Evolutionary conservation across 2,113 vertebrate species (phyloP), one percentile per base, ranked within the genome.

Genomic region (Irena cyanogastra): DNA sequence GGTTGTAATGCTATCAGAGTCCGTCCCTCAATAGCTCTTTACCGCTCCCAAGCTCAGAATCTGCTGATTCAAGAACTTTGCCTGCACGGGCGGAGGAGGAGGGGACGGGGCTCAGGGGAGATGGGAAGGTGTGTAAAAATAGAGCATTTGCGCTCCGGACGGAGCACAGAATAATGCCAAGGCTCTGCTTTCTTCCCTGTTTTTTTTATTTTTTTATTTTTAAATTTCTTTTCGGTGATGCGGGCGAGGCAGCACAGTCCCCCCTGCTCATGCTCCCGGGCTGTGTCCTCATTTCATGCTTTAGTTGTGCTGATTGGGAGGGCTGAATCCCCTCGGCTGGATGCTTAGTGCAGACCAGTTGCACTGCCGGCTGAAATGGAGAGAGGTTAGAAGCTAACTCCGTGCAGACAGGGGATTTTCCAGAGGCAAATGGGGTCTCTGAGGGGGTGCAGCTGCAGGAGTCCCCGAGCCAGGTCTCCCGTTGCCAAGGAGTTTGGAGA

Each of bases 1-100:
- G 98, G 97, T 98, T 94, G 97, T 98, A 98, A 98, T 98, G 98
- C 98, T 98, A 98, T 98, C 98, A 98, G 94, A 98, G 97, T 89
- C 97, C 81, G 80, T 96, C 97, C 97, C 98, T 98, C 97, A 97
- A 98, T 98, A 98, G 97, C 98, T 98, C 98, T 98, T 98, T 97
- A 97, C 97, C 17, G 96, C 97, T 98, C 93, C 93, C 7, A 45
- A 98, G 97, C 97, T 97, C 97, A 91, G 97, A 98, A 98, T 98
- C 97, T 98, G 98, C 98, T 98, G 98, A 98, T 98, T 98, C 98
- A 98, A 98, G 97, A 97, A 97, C 92, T 98, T 98, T 97, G 97
- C 96, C 92, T 95, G 96, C 3, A 17, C 81, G 26, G 97, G 97
- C 8, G 22, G 95, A 97, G 97, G 96, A 96, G 90, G 96, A 97